phyloP scores from a whole-genome alignment of 2,797 vertebrate genomes.

The Onychomys leucogaster region DNA sequence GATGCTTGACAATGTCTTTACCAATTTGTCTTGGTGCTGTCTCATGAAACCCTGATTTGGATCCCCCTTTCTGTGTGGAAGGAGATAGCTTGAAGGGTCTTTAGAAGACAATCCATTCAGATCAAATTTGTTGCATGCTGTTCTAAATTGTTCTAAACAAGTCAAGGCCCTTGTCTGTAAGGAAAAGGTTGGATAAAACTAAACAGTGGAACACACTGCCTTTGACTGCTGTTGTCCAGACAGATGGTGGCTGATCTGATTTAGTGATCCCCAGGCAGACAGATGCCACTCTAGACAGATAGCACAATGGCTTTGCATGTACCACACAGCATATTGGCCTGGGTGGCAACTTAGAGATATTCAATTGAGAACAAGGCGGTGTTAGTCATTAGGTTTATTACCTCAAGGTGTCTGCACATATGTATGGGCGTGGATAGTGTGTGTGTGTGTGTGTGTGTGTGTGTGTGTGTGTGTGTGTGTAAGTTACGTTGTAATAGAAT shows the following conservation, averaged over 20 bases:
- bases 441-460: background rate
- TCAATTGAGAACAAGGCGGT: background rate
- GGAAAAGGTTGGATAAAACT: background rate
- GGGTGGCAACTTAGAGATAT: background rate
- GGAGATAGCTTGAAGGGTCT: background rate
- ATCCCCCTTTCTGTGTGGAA: background rate
- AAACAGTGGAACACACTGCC: background rate
- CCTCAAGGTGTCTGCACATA: constrained; percentile 5
- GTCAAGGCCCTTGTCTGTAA: background rate
- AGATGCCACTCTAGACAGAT: background rate
- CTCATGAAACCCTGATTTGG: background rate
- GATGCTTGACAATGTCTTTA: background rate
- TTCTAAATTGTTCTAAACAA: background rate
- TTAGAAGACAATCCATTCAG: background rate
- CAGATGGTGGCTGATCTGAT: no score
- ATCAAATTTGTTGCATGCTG: background rate
- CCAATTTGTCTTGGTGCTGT: background rate
- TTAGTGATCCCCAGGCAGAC: background rate
- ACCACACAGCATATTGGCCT: background rate
- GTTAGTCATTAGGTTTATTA: background rate
- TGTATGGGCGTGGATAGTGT: background rate
- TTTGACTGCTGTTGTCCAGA: background rate
- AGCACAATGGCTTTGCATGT: background rate
- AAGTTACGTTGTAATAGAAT: constrained; percentile 84
- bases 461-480: constrained; percentile 70